A percentile compares a stretch with the other conserved stretches of the same genome.
phyloP scores from a whole-genome alignment of 2,797 vertebrate species.

The Catamblyrhynchus diadema region DNA sequence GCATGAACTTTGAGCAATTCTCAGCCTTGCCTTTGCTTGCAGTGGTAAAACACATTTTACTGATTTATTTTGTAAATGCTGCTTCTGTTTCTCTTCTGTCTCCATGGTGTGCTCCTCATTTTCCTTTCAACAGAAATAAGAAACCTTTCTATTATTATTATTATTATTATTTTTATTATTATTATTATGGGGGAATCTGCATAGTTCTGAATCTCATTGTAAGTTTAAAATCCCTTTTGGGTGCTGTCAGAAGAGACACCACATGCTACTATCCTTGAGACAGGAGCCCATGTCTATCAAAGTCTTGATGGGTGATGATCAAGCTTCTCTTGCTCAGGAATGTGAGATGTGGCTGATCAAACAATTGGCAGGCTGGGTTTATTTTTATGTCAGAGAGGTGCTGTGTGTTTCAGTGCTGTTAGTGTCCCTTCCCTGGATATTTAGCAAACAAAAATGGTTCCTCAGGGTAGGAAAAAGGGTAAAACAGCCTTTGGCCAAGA shows the following conservation, averaged over 20 bases:
- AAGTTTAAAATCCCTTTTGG: not conserved
- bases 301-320: not conserved
- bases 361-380: not conserved
- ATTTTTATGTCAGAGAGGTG: not conserved
- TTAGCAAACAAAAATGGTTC: not conserved
- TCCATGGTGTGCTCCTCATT: not conserved
- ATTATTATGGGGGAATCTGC: not conserved
- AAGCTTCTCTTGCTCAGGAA: not conserved
- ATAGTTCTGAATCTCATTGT: not conserved
- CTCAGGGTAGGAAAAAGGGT: not conserved
- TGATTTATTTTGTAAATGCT: not conserved
- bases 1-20: too few species aligned
- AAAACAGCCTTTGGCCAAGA: not conserved
- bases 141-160: not conserved
- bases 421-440: not conserved
- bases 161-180: not conserved
- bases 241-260: not conserved
- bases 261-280: not conserved
- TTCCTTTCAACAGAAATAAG: not conserved
- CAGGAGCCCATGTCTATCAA: not conserved
- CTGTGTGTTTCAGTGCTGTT: not conserved
- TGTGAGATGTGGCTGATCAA: not conserved
- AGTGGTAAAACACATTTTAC: not conserved
- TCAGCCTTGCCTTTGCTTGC: not conserved
- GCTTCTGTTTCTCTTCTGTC: not conserved